A percentile compares a stretch with the other conserved stretches of the same genome.
phyloP scores from a whole-genome alignment of 2,797 vertebrate genomes.

The Scleropages formosus region DNA sequence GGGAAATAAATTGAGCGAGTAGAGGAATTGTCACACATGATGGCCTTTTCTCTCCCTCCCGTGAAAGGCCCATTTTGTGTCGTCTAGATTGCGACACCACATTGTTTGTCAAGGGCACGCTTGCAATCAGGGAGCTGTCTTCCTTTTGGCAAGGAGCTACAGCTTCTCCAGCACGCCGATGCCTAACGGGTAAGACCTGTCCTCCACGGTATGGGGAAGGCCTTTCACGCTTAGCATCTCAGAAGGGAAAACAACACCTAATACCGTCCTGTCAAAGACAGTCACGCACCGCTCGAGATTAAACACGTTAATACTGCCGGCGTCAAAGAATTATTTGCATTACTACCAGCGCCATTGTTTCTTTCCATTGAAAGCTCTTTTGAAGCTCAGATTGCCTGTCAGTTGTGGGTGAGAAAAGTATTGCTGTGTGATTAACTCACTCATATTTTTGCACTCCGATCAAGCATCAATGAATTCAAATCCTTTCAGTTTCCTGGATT shows the following conservation, averaged over 20 bases:
- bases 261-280: constrained; percentile 6
- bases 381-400: not conserved
- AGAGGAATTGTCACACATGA: not conserved
- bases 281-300: not conserved
- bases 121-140: constrained; percentile 16
- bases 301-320: not conserved
- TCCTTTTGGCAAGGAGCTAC: not conserved
- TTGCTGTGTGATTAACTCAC: too few species aligned
- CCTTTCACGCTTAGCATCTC: not conserved
- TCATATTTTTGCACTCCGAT: too few species aligned
- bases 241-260: not conserved
- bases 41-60: not conserved
- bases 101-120: constrained; percentile 1
- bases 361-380: not conserved
- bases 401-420: not conserved
- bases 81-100: not conserved
- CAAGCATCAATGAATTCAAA: too few species aligned
- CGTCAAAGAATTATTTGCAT: constrained; percentile 15
- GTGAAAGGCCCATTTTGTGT: constrained; percentile 5
- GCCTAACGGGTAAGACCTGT: not conserved
- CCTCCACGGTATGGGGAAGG: not conserved
- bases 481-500: too few species aligned
- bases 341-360: constrained; percentile 9
- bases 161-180: not conserved
- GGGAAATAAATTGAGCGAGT: not conserved